Percentiles rank a stretch among this genome's conserved stretches.
phyloP scores from a whole-genome alignment of 2,888 invertebrate genomes.

The Synergus laeviventris region DNA sequence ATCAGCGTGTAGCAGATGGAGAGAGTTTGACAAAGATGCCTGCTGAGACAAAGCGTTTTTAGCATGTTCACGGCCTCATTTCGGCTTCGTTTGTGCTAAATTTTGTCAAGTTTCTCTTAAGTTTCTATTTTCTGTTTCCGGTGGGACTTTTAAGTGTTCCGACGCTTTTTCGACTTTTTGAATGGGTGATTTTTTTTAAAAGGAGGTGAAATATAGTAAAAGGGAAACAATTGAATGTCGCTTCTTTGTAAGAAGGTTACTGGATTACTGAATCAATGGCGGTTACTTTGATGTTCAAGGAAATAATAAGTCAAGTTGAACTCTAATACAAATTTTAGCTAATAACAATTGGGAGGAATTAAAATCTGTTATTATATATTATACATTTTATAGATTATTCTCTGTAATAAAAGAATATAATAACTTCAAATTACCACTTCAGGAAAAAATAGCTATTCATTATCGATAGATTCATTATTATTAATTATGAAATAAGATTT shows the following conservation, averaged over 20 bases:
- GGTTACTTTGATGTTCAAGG: not conserved
- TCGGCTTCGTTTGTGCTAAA: slow-evolving; percentile 8
- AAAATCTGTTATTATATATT: too few species aligned
- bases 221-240: slow-evolving; percentile 4
- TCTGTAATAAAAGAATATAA: too few species aligned
- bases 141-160: slow-evolving; percentile 22
- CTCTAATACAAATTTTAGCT: too few species aligned
- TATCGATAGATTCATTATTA: too few species aligned
- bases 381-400: too few species aligned
- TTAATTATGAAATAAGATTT: too few species aligned
- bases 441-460: too few species aligned
- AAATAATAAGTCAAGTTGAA: too few species aligned
- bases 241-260: slow-evolving; percentile 9
- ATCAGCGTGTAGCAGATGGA: not conserved
- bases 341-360: too few species aligned
- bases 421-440: too few species aligned
- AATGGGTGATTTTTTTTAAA: not conserved
- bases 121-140: slow-evolving; percentile 24
- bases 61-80: slow-evolving; percentile 39
- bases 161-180: slow-evolving; percentile 4
- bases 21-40: slow-evolving; percentile 30
- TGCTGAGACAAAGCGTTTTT: slow-evolving; percentile 37
- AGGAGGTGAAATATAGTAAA: not conserved
- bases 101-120: slow-evolving; percentile 25
- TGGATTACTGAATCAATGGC: not conserved